phyloP scores from a whole-genome alignment of 2,113 vertebrate genomes.

The Lethenteron reissneri region DNA sequence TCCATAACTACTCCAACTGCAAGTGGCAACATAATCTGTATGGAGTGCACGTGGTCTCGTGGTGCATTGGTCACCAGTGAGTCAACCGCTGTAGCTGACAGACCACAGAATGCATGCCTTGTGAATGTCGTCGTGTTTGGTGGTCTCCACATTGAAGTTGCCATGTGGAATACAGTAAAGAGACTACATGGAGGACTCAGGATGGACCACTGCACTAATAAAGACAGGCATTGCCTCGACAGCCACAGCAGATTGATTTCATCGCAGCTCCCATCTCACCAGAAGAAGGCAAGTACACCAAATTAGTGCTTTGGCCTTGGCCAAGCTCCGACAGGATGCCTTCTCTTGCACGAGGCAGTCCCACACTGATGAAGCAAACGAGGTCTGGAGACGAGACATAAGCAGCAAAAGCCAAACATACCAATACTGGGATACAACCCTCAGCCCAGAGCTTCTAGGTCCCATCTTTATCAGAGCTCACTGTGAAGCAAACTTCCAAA shows the following conservation, averaged over 20 bases:
- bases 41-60: too few species aligned
- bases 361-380: not conserved
- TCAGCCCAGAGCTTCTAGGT: not conserved
- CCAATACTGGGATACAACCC: not conserved
- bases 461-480: not conserved
- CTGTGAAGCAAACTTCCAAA: not conserved
- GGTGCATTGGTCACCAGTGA: too few species aligned
- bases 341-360: not conserved
- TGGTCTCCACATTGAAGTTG: not conserved
- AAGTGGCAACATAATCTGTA: too few species aligned
- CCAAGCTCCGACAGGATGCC: not conserved
- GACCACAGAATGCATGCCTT: too few species aligned
- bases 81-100: too few species aligned
- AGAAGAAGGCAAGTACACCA: not conserved
- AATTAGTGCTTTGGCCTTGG: constrained; percentile 4
- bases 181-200: too few species aligned
- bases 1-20: too few species aligned
- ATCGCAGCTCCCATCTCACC: not conserved
- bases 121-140: not conserved
- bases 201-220: too few species aligned
- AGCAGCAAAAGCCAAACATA: not conserved
- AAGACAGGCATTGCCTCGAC: too few species aligned
- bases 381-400: not conserved
- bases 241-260: not conserved
- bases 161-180: not conserved